Evolutionary conservation across 2,888 invertebrate genomes (phyloP).

Genomic region (Thumatha senex): DNA sequence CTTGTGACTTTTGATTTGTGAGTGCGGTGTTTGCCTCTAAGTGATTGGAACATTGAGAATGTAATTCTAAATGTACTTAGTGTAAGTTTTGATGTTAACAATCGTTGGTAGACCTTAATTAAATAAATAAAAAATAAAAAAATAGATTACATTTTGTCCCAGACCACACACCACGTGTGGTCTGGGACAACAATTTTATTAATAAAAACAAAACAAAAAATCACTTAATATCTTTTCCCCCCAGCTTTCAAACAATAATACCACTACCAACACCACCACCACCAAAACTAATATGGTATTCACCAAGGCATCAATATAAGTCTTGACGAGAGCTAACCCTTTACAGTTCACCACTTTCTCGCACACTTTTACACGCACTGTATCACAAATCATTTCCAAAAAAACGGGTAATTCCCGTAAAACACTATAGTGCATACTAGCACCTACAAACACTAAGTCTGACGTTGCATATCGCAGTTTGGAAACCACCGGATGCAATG

Average conservation of each 20-base stretch:
- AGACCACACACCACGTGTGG: no score
- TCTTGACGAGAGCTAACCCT: conserved; percentile 67
- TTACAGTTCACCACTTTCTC: conserved; percentile 74
- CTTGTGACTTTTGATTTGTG: no score
- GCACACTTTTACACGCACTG: conserved; percentile 67
- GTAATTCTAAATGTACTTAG: no score
- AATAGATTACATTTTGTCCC: no score
- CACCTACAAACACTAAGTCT: conserved; percentile 6
- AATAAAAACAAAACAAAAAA: no score
- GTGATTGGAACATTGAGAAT: no score
- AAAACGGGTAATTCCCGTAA: background rate
- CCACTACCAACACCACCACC: no score
- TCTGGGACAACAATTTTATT: no score
- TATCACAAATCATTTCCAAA: conserved; percentile 66
- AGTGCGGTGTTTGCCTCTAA: no score
- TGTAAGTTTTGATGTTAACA: no score
- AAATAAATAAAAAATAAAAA: no score
- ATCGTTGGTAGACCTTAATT: no score
- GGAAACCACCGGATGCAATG: conserved; percentile 33
- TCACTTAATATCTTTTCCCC: background rate
- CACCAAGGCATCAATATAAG: conserved; percentile 73
- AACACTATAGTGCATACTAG: conserved; percentile 1
- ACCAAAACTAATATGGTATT: conserved; percentile 16
- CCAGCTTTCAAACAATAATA: conserved; percentile 2
- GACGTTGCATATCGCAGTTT: conserved; percentile 17